A percentile compares a stretch with the other conserved stretches of the same genome.
phyloP scores from a whole-genome alignment of 2,113 vertebrate genomes.

The Nibea coibor region DNA sequence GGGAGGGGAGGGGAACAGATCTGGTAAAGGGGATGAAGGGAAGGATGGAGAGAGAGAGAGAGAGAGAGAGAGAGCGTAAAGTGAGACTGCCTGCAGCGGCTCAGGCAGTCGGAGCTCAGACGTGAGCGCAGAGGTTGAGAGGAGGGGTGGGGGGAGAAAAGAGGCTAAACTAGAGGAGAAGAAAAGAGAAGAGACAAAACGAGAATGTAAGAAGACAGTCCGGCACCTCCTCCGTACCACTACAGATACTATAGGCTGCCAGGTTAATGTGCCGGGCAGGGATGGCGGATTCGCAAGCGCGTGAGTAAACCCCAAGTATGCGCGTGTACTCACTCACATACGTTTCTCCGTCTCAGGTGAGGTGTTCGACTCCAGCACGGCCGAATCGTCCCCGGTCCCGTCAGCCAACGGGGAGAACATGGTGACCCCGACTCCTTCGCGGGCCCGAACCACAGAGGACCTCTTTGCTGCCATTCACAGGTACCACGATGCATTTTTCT shows the following conservation, averaged over 20 bases:
- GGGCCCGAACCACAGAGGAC: constrained; percentile 95
- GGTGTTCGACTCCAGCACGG: constrained; percentile 83
- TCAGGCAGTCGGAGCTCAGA: constrained; percentile 73
- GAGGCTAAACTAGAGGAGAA: constrained; percentile 57
- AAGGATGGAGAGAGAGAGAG: constrained; percentile 62
- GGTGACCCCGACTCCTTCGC: constrained; percentile 89
- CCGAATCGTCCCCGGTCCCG: constrained; percentile 73
- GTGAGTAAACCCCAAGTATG: constrained; percentile 32
- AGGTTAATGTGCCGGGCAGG: constrained; percentile 38
- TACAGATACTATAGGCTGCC: constrained; percentile 36
- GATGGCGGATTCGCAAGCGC: constrained; percentile 37
- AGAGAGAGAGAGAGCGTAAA: constrained; percentile 66
- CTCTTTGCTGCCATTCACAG: constrained; percentile 99
- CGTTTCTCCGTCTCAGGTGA: constrained; percentile 81
- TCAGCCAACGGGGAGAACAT: constrained; percentile 81
- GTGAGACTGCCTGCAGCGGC: constrained; percentile 78
- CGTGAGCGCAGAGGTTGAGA: constrained; percentile 59
- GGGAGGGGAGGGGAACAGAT: constrained; percentile 54
- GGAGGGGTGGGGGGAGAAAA: constrained; percentile 18
- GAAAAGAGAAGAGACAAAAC: constrained; percentile 50
- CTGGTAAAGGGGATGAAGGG: constrained; percentile 46
- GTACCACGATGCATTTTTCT: constrained; percentile 76
- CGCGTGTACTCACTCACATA: neutral
- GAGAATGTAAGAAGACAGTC: constrained; percentile 69
- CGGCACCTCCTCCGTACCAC: constrained; percentile 34